Evolutionary conservation across 1,140 invertebrate species (phyloP).

Genomic region (Amphibalanus amphitrite): DNA sequence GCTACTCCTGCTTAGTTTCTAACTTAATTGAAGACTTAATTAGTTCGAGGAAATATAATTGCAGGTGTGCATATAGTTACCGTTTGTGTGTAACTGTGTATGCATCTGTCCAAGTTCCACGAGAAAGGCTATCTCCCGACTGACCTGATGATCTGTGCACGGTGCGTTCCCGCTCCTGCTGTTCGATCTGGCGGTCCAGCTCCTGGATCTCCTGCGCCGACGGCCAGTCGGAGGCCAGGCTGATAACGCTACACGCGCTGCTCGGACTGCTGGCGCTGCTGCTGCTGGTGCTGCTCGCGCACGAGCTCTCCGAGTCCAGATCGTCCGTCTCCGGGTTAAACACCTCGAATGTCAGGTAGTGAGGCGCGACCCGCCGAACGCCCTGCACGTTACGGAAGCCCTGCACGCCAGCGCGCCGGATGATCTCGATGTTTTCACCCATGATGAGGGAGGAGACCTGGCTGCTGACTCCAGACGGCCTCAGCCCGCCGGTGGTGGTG

Average conservation of each 20-base stretch:
- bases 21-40: no score
- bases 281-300: constrained; percentile 35
- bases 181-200: not conserved
- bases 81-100: no score
- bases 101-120: no score
- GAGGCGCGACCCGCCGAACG: constrained; percentile 33
- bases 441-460: constrained; percentile 19
- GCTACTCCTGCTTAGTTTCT: no score
- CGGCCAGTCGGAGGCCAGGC: not conserved
- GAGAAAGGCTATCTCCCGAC: no score
- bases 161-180: no score
- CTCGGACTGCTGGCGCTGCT: not conserved
- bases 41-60: no score
- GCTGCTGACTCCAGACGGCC: constrained; percentile 13
- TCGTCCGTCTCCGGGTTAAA: constrained; percentile 83
- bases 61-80: no score
- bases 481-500: no score
- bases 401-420: constrained; percentile 16
- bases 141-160: no score
- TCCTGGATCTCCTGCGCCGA: not conserved
- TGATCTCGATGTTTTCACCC: constrained; percentile 21
- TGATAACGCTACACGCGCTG: constrained; percentile 1
- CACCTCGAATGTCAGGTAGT: constrained; percentile 56
- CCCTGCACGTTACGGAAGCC: constrained; percentile 16
- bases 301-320: constrained; percentile 70